Base-by-base conservation (phyloP, 2,113 vertebrate species). In the Ranitomeya imitator region DNA sequence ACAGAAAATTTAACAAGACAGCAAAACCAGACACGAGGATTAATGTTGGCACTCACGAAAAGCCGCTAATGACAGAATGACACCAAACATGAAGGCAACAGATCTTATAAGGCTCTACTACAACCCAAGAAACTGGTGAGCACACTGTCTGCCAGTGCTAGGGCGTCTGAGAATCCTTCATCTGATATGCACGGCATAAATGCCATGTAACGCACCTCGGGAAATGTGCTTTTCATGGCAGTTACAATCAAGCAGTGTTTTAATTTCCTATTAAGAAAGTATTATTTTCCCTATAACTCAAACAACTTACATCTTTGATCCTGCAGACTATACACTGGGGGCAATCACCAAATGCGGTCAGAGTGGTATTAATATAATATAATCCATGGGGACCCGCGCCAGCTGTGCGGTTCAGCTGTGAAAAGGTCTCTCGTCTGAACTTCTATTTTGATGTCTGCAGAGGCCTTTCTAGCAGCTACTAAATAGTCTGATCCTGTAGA, bases 401-500 rank as follows among this genome's bases (percentile, higher is more conserved):
- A 74, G 71, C 71, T 74, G 71, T 74, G 45, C 76, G 21, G 76
- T 54, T 78, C 51, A 54, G 45, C 19, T 78, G 76, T n/a, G 45
- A 13, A 52, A 78, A 54, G 6, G 76, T n/a, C 76, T 78, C 45
- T 13, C 76, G 21, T 54, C 54, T 54, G 21, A 54, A 78, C 37
- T 45, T 76, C 7, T n/a, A 7, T 37, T 76, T 51, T 76, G 31
- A 37, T 76, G 16, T 18, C 18, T 19, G 16, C 7, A 16, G 26
- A 37, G 37, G 73, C 74, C 16, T 77, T 51, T 77, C 45, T 77
- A 77, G 74, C 37, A 51, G 21, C 19, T 21, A 45, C 16, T 52
- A 14, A 77, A 52, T 21, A 77, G 37, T 52, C 16, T 51, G 45
- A 52, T 18, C 74, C 37, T 7, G 18, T 77, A 15, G 76, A 9